A percentile compares a stretch with the other conserved stretches of the same genome.
phyloP scores from a whole-genome alignment of 2,113 vertebrate species.

The Phrynosoma platyrhinos region DNA sequence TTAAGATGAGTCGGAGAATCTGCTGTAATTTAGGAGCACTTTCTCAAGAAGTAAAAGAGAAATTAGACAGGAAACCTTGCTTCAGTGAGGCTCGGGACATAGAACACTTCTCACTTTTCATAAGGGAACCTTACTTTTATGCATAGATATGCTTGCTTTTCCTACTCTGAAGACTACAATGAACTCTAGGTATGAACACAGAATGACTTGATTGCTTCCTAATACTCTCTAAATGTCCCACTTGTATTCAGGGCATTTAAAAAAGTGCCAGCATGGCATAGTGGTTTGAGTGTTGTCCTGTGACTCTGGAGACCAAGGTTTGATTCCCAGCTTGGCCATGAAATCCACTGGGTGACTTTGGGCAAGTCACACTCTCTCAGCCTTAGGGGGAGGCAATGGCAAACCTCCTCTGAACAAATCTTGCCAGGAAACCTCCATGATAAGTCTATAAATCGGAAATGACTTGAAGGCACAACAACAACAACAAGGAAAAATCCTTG shows the following conservation, averaged over 20 bases:
- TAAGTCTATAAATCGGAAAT: too few species aligned
- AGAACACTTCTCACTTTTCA: neutral
- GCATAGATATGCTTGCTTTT: neutral
- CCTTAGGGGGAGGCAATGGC: too few species aligned
- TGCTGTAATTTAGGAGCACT: slow-evolving; percentile 3
- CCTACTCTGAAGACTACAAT: neutral
- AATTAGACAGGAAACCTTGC: neutral
- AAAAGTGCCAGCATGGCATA: too few species aligned
- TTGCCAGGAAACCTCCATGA: too few species aligned
- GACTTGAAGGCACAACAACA: neutral
- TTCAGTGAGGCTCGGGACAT: neutral
- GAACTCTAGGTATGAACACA: neutral
- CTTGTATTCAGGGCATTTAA: too few species aligned
- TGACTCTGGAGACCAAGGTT: too few species aligned
- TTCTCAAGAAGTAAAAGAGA: neutral
- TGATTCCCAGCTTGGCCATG: too few species aligned
- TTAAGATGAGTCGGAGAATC: slow-evolving; percentile 10
- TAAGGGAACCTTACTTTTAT: neutral
- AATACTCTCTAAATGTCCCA: too few species aligned
- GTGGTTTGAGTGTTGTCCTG: too few species aligned
- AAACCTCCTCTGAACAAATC: too few species aligned
- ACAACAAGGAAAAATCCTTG: neutral
- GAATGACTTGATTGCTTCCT: neutral
- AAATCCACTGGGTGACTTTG: too few species aligned
- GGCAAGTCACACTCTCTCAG: too few species aligned